Evolutionary conservation across 1,140 invertebrate species (phyloP), one percentile per base, ranked within the genome.

Genomic region (Drosophila punjabiensis): DNA sequence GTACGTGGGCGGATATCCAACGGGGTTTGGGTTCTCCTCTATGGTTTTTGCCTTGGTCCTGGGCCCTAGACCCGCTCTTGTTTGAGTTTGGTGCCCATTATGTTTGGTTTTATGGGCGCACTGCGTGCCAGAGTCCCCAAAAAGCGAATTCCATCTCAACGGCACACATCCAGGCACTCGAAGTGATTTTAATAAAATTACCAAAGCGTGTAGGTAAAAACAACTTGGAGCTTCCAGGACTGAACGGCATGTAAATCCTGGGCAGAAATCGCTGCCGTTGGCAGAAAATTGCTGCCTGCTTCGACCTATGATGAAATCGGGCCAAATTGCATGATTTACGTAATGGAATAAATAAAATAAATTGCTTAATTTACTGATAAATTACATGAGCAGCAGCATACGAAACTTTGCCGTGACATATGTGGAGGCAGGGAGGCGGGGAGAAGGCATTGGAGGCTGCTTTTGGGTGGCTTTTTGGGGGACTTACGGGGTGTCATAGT

Each of bases 281-380:
- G 65, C 68, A 69, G 65, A 71, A 71, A 71, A 71, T 70, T 30
- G 85, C 75, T 84, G 85, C 50, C 78, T 24, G 24, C 24, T 78
- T 68, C 58, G 82, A 41, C 66, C 74, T 84, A 81, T 90, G 87
- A 90, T 88, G 86, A 81, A 90, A 90, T 90, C 82, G 82, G 81
- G 82, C 82, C 83, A 91, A 91, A 91, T 91, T 90, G 90, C 91
- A 91, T 92, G 90, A 92, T 92, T 92, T 92, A 92, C 90, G 82
- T 91, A 92, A 92, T 87, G 87, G 90, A 92, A 92, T 92, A 92
- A 92, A 92, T 92, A 92, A 92, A 92, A 92, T 90, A 92, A 92
- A 92, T 92, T 92, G 90, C 90, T 92, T 92, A 92, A 92, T 92
- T 92, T 92, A 92, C 90, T 92, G 90, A 92, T 92, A 92, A 92